Evolutionary conservation across 2,113 vertebrate species (phyloP), one percentile per base, ranked within the genome.

Genomic region (Gopherus evgoodei): DNA sequence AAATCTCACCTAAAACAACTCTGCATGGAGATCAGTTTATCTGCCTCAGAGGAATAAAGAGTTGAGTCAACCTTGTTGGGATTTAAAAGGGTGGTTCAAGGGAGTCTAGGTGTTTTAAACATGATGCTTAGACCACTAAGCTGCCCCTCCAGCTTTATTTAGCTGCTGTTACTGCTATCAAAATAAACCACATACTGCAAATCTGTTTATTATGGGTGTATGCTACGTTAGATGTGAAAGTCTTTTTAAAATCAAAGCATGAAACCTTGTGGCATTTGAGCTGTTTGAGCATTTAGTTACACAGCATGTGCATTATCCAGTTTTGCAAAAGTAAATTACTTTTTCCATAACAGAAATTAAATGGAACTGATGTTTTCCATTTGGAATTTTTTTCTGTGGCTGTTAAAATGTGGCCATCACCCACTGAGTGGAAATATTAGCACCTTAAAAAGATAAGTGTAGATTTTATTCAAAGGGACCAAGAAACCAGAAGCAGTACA

Each of bases 331-430:
- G 75, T 87, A 35, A 76, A 1, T 6, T 4, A 31, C 27, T 89
- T 47, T 88, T 86, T 86, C 49, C 49, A 59, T 2, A 83, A 6
- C 22, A 84, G 52, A 54, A 94, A 95, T 91, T 84, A 81, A 96
- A 86, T 10, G 72, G 5, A 81, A 27, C 52, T 54, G 25, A 84
- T 81, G 25, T 87, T 93, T 93, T 95, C 95, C 88, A 86, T 94
- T 90, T 95, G 49, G 91, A 82, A 93, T 93, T 96, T 96, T 93
- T 96, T 95, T 83, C 78, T 93, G 21, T 54, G 1, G 2, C 31
- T 92, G 57, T 49, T 38, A 88, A 84, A 83, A 42, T 53, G 49
- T 88, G 27, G 8, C 76, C 95, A 92, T 75, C 52, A 78, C n/a
- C 49, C 88, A 84, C 21, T 47, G 89, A 89, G 79, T 96, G 91